Conservation (phyloP, 1,140 invertebrate species). For the Caenorhabditis latens region DNA sequence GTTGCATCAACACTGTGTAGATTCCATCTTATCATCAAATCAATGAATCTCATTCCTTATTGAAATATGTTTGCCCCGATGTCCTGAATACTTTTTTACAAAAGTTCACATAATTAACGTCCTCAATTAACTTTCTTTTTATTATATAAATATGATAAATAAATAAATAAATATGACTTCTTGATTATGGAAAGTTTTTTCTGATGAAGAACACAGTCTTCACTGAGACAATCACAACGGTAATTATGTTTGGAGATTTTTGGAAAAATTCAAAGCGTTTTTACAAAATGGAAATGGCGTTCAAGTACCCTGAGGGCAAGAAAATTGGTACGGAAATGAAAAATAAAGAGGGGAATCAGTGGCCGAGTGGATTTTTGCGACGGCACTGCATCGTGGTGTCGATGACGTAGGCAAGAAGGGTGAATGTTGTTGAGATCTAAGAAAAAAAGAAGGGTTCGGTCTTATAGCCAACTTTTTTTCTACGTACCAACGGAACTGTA, state of each 20-base stretch:
- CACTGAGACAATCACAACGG: background rate
- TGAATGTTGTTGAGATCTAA: slow-evolving; percentile 15
- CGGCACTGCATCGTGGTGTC: background rate
- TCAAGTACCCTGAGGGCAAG: slow-evolving; percentile 9
- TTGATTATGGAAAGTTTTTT: background rate
- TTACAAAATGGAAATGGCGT: background rate
- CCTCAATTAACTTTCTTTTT: background rate
- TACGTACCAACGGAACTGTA: slow-evolving; percentile 3
- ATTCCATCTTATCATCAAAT: background rate
- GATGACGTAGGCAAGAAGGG: background rate
- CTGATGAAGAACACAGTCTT: slow-evolving; percentile 7
- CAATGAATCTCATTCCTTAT: background rate
- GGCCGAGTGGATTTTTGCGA: slow-evolving; percentile 5
- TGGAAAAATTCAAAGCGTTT: background rate
- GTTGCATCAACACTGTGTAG: background rate
- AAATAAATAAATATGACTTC: background rate
- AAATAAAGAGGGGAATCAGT: background rate
- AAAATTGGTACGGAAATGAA: background rate
- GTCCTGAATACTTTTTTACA: background rate
- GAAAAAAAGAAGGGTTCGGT: background rate
- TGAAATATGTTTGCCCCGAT: background rate
- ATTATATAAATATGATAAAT: background rate
- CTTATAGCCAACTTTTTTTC: background rate
- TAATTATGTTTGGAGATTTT: slow-evolving; percentile 9
- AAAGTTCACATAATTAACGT: too few relatives aligned